These are phyloP conservation scores for Lucinisca nassula DNA, from an alignment of 2,888 invertebrate species.

Conservation along the genomic window DNA sequence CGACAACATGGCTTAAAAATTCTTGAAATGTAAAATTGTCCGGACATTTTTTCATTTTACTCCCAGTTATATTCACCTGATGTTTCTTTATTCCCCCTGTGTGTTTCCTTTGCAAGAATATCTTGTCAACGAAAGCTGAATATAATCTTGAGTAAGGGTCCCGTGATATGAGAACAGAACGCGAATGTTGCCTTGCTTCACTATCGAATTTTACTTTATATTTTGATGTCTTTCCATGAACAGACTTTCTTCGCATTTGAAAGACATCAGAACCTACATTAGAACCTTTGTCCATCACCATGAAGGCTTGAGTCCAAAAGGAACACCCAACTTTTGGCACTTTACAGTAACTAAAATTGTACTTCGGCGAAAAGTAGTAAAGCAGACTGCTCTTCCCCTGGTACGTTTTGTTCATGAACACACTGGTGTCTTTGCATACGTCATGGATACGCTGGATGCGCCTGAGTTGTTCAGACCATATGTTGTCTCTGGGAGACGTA, in stretches of 20 bases:
- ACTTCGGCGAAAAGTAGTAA: background rate
- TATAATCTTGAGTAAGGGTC: slow-evolving; percentile 47
- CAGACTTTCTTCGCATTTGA: background rate
- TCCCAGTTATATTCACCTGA: background rate
- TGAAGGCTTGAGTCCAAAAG: slow-evolving; percentile 42
- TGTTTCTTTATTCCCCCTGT: background rate
- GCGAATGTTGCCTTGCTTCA: background rate
- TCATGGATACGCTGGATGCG: background rate
- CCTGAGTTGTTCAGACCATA: background rate
- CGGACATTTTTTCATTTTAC: background rate
- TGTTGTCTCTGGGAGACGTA: no score
- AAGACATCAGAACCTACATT: background rate
- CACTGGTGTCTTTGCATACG: background rate
- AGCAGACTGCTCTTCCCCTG: background rate
- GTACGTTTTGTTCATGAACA: background rate
- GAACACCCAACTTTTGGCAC: slow-evolving; percentile 47
- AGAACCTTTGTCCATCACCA: background rate
- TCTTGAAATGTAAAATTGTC: slow-evolving; percentile 24
- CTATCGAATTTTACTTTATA: no score
- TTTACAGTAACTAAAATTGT: slow-evolving; percentile 46
- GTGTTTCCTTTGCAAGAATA: background rate
- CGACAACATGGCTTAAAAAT: slow-evolving; percentile 23
- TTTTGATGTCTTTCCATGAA: slow-evolving; percentile 10
- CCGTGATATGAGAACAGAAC: slow-evolving; percentile 38
- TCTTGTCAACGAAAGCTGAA: slow-evolving; percentile 48